Base-by-base conservation (phyloP, 2,797 vertebrate genomes). In the Poecilia picta region DNA sequence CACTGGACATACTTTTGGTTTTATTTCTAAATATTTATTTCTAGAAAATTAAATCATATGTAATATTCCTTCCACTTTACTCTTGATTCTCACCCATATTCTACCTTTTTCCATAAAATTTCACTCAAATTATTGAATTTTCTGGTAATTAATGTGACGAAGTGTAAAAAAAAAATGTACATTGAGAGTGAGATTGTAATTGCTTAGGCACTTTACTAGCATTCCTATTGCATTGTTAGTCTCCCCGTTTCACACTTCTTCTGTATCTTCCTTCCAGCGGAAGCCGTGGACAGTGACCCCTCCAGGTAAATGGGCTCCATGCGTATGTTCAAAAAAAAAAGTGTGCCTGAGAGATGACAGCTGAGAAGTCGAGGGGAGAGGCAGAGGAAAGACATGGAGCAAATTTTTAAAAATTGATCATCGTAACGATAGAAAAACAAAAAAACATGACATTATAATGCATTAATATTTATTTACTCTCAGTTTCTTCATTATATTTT, bases 271-370 rank as follows among this genome's bases (percentile, higher is more conserved):
- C 59, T 84, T 75, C 16, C 91, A 97, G 96, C 96, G 11, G 95
- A 96, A 86, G 95, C 96, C 5, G 91, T 95, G 15, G 95, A 97
- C 91, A 95, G 94, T 3, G 95, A 96, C 89, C 93, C 96, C 71
- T 96, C 95, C 89, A 96, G 96, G 96, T 97, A 96, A 92, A 86
- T 75, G 74, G 4, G 15, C 66, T 41, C 46, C 82, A 81, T 23
- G 72, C n/a, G 41, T 81, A 83, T 36, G 75, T 46, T 41, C n/a
- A 47, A 28, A 47, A 36, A 23, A 83, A 59, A 41, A 74, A 77
- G 82, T 72, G 25, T 83, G 88, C 81, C 76, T 89, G 87, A 81
- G 83, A 91, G 88, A 81, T 18, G 91, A 89, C 83, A 86, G 79
- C 86, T 88, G 82, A 89, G 89, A 89, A 83, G 88, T 89, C 79